Evolutionary conservation across 2,797 vertebrate genomes (phyloP).

Genomic region (Typhlichthys subterraneus): DNA sequence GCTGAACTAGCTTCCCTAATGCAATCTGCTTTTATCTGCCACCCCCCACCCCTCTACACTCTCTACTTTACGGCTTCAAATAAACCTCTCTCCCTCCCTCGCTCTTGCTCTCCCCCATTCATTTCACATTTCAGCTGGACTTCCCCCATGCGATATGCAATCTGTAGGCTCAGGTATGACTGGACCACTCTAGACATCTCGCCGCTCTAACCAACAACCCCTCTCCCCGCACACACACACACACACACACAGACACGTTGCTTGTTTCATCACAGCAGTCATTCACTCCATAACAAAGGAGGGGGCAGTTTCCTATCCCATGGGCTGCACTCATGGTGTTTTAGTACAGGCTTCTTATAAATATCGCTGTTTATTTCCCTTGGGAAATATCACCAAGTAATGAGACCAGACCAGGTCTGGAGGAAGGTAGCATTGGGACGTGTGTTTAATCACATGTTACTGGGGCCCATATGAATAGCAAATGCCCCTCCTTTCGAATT

Average conservation of each 20-base stretch:
- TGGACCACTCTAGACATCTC: conserved; percentile 46
- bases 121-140: conserved; percentile 82
- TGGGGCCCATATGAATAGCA: conserved; percentile 46
- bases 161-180: conserved; percentile 94
- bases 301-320: conserved; percentile 55
- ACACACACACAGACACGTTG: conserved; percentile 3
- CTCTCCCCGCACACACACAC: neutral
- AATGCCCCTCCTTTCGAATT: conserved; percentile 31
- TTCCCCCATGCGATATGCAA: conserved; percentile 93
- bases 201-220: neutral
- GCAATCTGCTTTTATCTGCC: conserved; percentile 53
- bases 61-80: conserved; percentile 49
- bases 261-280: conserved; percentile 21
- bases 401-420: conserved; percentile 28
- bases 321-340: conserved; percentile 56
- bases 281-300: conserved; percentile 39
- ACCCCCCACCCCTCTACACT: conserved; percentile 23
- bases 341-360: conserved; percentile 33
- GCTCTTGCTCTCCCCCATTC: conserved; percentile 72
- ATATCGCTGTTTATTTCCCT: conserved; percentile 50
- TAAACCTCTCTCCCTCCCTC: conserved; percentile 60
- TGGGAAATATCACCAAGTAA: conserved; percentile 60
- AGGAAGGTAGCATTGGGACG: neutral
- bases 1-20: conserved; percentile 67
- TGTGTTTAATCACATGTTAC: conserved; percentile 9